Base-by-base conservation (phyloP, 2,888 invertebrate genomes). In the Coelinius sp. region DNA sequence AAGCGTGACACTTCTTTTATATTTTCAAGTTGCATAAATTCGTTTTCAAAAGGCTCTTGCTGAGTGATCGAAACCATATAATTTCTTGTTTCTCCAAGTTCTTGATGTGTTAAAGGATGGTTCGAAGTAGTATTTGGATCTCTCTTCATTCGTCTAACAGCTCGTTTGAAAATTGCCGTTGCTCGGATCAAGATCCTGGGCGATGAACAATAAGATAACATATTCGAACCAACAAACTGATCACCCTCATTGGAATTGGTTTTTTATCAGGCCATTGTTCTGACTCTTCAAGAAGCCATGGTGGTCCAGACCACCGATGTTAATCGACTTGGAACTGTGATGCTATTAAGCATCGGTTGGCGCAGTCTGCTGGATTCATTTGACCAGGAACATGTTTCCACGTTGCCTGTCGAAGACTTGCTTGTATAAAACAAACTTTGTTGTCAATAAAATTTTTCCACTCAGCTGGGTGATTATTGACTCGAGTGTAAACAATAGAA, bases 331-430 rank as follows among this genome's bases (percentile, higher is more conserved):
- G 31, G 17, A 71, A n/a, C 41, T 73, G 49, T 12, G 4, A 22
- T 17, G 71, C 20, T 20, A 70, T 44, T 5, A 56, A 35, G 4
- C 81, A 80, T n/a, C 82, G 64, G 3, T 82, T 80, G 0, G 81
- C 81, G 38, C 71, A 64, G 71, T 83, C 82, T 1, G 81, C 81
- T 1, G 80, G 81, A 65, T 82, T 82, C 5, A 79, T 49, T 0
- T n/a, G 2, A 0, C 78, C 75, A 5, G 68, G 7, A 1, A 81
- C 77, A 52, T 81, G 79, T 20, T 68, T 75, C 81, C 81, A 81
- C 8, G 75, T 75, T 17, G 67, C 56, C 7, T 52, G 24, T 10
- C 77, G 72, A 17, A 78, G 27, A 1, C 38, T 35, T 1, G 63
- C 72, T 5, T 80, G 72, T 3, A 83, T 81, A 35, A 79, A 78